These are phyloP conservation scores for Metellina segmentata DNA, from an alignment of 2,888 invertebrate genomes.

Conservation along the genomic window DNA sequence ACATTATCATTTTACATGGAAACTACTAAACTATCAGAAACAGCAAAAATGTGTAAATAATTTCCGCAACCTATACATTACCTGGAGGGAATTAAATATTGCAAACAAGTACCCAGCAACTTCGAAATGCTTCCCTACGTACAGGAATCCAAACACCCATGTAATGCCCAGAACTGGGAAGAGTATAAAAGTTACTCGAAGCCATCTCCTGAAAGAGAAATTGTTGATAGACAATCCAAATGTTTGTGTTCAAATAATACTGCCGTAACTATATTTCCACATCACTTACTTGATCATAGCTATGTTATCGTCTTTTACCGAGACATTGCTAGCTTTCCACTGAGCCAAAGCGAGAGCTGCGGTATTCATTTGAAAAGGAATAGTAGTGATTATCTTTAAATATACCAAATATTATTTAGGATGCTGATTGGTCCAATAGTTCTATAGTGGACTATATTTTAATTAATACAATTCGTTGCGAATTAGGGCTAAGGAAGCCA, in stretches of 20 bases:
- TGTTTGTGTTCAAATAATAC: too few relatives aligned
- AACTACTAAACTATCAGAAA: not conserved
- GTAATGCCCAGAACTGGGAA: slow-evolving; percentile 77
- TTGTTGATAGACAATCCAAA: not conserved
- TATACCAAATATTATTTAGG: not conserved
- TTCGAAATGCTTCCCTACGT: slow-evolving; percentile 65
- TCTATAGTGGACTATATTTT: too few relatives aligned
- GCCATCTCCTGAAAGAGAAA: slow-evolving; percentile 68
- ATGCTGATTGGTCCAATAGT: too few relatives aligned
- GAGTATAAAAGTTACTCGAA: slow-evolving; percentile 70
- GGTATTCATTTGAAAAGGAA: slow-evolving; percentile 36
- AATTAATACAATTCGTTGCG: too few relatives aligned
- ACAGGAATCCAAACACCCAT: slow-evolving; percentile 78
- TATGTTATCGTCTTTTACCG: slow-evolving; percentile 60
- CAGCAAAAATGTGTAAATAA: not conserved
- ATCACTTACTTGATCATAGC: slow-evolving; percentile 57
- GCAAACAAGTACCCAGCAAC: slow-evolving; percentile 77
- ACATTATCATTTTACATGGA: not conserved
- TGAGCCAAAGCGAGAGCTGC: slow-evolving; percentile 67
- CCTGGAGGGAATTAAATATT: slow-evolving; percentile 77
- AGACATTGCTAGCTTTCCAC: slow-evolving; percentile 71
- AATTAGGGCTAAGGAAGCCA: too few relatives aligned
- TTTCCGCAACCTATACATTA: not conserved
- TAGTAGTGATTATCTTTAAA: not conserved
- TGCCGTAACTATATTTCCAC: too few relatives aligned